A percentile compares a stretch with the other conserved stretches of the same genome.
These are phyloP conservation scores for Rhabdomys pumilio DNA, from an alignment of 2,797 vertebrate genomes.

Conservation along the genomic window DNA sequence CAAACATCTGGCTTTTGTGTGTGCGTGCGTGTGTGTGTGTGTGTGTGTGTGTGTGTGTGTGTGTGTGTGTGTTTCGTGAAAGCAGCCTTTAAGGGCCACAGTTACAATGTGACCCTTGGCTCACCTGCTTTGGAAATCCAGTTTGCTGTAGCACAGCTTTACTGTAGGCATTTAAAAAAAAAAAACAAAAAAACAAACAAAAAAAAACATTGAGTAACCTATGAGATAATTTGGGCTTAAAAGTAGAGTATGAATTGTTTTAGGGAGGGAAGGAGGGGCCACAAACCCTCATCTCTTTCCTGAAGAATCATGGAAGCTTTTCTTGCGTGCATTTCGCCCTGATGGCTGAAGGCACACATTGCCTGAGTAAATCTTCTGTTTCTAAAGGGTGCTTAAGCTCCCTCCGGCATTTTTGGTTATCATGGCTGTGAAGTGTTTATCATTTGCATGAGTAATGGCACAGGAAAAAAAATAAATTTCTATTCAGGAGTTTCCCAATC, in stretches of 20 bases:
- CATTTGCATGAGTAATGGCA: slow-evolving; percentile 92
- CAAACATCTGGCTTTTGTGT: slow-evolving; percentile 84
- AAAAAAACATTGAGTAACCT: slow-evolving; percentile 82
- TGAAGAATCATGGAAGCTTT: slow-evolving; percentile 86
- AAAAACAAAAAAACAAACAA: slow-evolving; percentile 68
- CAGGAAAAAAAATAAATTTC: slow-evolving; percentile 88
- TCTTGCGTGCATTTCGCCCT: slow-evolving; percentile 84
- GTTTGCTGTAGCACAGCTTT: slow-evolving; percentile 89
- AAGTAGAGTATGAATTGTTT: slow-evolving; percentile 87
- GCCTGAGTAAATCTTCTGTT: slow-evolving; percentile 88
- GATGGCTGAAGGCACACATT: slow-evolving; percentile 86
- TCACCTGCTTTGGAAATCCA: slow-evolving; percentile 88
- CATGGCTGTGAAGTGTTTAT: slow-evolving; percentile 89
- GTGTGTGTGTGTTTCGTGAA: slow-evolving; percentile 84
- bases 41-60: slow-evolving; percentile 77
- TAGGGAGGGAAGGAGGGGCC: slow-evolving; percentile 86
- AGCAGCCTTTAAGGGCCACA: slow-evolving; percentile 90
- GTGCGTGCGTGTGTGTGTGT: slow-evolving; percentile 81
- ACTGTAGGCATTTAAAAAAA: slow-evolving; percentile 81
- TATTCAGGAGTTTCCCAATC: slow-evolving; percentile 89
- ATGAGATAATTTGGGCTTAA: slow-evolving; percentile 87
- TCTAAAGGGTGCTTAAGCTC: slow-evolving; percentile 90
- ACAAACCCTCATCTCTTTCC: slow-evolving; percentile 85
- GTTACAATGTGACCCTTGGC: slow-evolving; percentile 88
- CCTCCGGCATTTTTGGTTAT: slow-evolving; percentile 88